phyloP scores from a whole-genome alignment of 2,888 invertebrate species.

The Drosophila borealis region DNA sequence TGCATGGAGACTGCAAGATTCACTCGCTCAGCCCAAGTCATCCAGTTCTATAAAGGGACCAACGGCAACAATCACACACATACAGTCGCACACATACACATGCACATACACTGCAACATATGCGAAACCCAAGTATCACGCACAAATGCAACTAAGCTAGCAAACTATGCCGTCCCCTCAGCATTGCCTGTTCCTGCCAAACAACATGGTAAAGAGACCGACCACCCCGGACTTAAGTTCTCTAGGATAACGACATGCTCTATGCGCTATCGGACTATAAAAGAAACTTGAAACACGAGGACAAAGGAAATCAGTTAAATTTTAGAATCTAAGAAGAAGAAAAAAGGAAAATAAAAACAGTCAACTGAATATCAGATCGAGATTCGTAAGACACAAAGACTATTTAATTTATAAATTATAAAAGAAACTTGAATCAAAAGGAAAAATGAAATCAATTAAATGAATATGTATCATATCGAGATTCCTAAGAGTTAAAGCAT shows the following conservation, averaged over 20 bases:
- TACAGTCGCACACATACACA: too few species aligned
- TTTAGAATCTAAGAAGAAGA: too few species aligned
- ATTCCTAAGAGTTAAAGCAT: too few species aligned
- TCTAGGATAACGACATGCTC: slow-evolving; percentile 1
- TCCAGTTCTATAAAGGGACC: slow-evolving; percentile 60
- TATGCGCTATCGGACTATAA: slow-evolving; percentile 2
- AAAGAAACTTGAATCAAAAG: too few species aligned
- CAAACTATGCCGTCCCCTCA: slow-evolving; percentile 58
- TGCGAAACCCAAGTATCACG: slow-evolving; percentile 52
- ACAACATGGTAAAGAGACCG: slow-evolving; percentile 17
- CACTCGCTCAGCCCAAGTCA: slow-evolving; percentile 49
- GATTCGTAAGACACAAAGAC: too few species aligned
- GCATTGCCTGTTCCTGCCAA: slow-evolving; percentile 19
- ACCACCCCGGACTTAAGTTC: slow-evolving; percentile 32
- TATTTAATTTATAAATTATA: too few species aligned
- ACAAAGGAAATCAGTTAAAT: too few species aligned
- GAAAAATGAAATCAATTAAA: too few species aligned
- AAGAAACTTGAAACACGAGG: neutral
- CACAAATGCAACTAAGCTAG: slow-evolving; percentile 69
- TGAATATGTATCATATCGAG: too few species aligned
- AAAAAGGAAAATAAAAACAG: too few species aligned
- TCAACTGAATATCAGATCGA: too few species aligned
- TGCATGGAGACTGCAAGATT: slow-evolving; percentile 51
- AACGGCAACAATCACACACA: slow-evolving; percentile 38
- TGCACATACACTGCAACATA: slow-evolving; percentile 16